Evolutionary conservation across 2,797 vertebrate species (phyloP), one percentile per base, ranked within the genome.

Genomic region (Manis pentadactyla): DNA sequence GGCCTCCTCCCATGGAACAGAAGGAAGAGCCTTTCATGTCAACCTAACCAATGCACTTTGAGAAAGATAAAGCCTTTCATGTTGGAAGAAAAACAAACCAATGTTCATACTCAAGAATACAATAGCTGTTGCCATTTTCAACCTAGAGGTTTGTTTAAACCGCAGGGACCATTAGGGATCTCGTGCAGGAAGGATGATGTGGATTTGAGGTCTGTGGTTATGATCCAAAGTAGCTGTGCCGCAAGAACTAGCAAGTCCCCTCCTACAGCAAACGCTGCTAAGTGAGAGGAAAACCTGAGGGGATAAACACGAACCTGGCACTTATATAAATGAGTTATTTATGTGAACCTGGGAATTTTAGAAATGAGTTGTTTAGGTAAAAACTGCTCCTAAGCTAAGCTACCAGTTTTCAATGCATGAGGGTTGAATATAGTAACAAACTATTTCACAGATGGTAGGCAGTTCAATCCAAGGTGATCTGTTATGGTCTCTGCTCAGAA

Each of bases 41-140:
- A 71, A 57, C 19, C 29, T 39, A 49, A 49, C 12, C 34, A 0
- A 37, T 27, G 18, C 37, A 63, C 37, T 69, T 93, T 14, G 2
- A 91, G 69, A 79, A 95, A 87, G 29, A 71, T 59, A 69, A 93
- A 84, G 29, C 12, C 88, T 85, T 79, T 97, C 10, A 13, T 17
- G 39, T 64, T 29, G 19, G 71, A 87, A 95, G 92, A 94, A 97
- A 97, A 93, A 85, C 92, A 97, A 90, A 94, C 79, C 89, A 90
- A 94, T 88, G 87, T 95, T 94, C 93, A 68, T 51, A 31, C 69
- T 68, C 9, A 0, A 31, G 71, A 95, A 73, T 53, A 57, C 69
- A 93, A 81, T 75, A n/a, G 86, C 64, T 81, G 9, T 79, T 79
- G 84, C 89, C 1, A 0, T 88, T 89, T 94, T 42, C 92, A 85